phyloP scores from a whole-genome alignment of 2,797 vertebrate species.

The Heteromormyrus szaboi region DNA sequence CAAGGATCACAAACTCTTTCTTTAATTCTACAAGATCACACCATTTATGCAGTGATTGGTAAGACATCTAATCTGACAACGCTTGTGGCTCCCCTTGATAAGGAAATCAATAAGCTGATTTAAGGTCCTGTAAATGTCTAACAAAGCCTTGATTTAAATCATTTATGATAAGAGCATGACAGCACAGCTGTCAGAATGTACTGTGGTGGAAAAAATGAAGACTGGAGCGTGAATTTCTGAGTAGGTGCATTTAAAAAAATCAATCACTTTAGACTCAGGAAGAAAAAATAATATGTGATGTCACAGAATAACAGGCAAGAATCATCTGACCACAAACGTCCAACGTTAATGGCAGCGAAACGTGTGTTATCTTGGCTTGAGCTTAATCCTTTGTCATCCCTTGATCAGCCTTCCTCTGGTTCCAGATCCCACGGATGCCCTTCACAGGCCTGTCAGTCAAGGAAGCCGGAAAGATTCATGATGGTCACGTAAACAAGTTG shows the following conservation, averaged over 20 bases:
- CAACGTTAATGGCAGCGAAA: neutral
- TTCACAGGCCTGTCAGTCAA: neutral
- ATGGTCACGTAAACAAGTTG: neutral
- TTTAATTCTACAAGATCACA: constrained; percentile 5
- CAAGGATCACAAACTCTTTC: constrained; percentile 11
- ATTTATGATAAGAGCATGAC: constrained; percentile 17
- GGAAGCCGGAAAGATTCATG: neutral
- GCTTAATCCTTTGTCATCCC: neutral
- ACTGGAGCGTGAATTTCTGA: constrained; percentile 6
- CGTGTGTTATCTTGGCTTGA: neutral
- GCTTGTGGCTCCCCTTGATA: constrained; percentile 15
- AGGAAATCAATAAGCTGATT: constrained; percentile 30
- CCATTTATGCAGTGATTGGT: constrained; percentile 12
- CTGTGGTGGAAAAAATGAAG: constrained; percentile 26
- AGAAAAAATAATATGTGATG: neutral
- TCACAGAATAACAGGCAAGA: neutral
- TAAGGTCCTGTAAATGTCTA: constrained; percentile 17
- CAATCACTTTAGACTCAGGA: neutral
- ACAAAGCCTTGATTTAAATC: neutral
- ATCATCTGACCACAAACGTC: neutral
- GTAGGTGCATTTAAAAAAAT: constrained; percentile 18
- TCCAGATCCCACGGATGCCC: neutral
- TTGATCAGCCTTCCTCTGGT: neutral
- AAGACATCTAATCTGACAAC: constrained; percentile 19
- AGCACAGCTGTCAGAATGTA: constrained; percentile 28